Evolutionary conservation across 2,113 vertebrate genomes (phyloP), one percentile per base, ranked within the genome.

Genomic region (Alosa alosa): DNA sequence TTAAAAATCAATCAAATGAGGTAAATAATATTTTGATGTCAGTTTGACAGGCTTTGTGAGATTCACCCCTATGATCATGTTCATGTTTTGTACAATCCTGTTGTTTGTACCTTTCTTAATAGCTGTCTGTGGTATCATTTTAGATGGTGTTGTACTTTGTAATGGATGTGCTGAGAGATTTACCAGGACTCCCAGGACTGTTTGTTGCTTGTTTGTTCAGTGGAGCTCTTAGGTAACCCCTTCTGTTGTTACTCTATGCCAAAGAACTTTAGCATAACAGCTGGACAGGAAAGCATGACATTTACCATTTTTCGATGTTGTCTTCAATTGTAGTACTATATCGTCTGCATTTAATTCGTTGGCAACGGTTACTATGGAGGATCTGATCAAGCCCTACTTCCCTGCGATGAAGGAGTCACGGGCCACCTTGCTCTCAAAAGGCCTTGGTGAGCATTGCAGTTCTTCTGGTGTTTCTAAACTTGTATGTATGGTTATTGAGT

Each of bases 161-260:
- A 84, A 98, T 99, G 97, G 98, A 99, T 3, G 95, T 99, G 39
- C 96, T 99, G 89, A 89, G 17, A 86, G 95, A 92, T 52, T 93
- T 97, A 39, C 98, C 98, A 0, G 98, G 98, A 31, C 95, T 99
- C 18, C 94, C 98, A 0, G 98, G 98, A 0, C 96, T 99, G 82
- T 99, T 99, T 13, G 96, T 99, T 0, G 98, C 98, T 83, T 99
- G 98, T 90, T 96, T 99, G 85, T 99, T 99, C 94, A 99, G 98
- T 0, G 97, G 98, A 72, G 97, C 96, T 4, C 97, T 99, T 91
- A 99, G 98, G 98, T 99, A 92, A 90, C 44, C 11, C 36, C 68
- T 20, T 8, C 31, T 6, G 18, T 18, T 22, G 47, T 52, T 3
- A 18, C 25, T 83, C n/a, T 55, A 81, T 4, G 4, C 41, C 2